Conservation (phyloP, 2,797 vertebrate genomes). For the Sebastes minor region DNA sequence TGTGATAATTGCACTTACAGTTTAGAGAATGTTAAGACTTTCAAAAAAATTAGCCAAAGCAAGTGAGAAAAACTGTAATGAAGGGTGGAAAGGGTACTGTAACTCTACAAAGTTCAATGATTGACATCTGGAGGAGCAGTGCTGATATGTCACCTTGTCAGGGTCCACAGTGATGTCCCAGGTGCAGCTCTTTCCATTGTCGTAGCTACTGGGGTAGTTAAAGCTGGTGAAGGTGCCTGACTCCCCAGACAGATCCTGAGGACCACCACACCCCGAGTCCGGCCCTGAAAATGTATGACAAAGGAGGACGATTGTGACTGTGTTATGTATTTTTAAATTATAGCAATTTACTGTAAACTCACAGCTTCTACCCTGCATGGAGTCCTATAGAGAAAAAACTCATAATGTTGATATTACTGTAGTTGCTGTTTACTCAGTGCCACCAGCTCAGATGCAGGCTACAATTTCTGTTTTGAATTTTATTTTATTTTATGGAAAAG, state of each 20-base stretch:
- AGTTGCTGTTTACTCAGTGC: not conserved
- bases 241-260: constrained; percentile 66
- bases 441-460: not conserved
- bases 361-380: not conserved
- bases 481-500: not conserved
- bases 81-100: not conserved
- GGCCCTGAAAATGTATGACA: constrained; percentile 19
- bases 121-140: not conserved
- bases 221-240: constrained; percentile 80
- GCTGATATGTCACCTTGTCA: constrained; percentile 72
- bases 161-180: constrained; percentile 82
- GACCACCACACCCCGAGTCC: constrained; percentile 68
- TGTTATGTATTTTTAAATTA: not conserved
- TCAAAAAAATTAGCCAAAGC: no score
- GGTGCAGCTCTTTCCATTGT: constrained; percentile 77
- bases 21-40: no score
- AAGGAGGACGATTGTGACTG: not conserved
- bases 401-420: not conserved
- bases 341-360: not conserved
- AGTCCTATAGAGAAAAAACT: not conserved
- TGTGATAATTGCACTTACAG: no score
- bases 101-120: not conserved
- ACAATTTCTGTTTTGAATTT: not conserved
- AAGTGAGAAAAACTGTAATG: not conserved
- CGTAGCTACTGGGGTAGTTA: constrained; percentile 81